Conservation (phyloP, 2,113 vertebrate genomes). For the Mus pahari region DNA sequence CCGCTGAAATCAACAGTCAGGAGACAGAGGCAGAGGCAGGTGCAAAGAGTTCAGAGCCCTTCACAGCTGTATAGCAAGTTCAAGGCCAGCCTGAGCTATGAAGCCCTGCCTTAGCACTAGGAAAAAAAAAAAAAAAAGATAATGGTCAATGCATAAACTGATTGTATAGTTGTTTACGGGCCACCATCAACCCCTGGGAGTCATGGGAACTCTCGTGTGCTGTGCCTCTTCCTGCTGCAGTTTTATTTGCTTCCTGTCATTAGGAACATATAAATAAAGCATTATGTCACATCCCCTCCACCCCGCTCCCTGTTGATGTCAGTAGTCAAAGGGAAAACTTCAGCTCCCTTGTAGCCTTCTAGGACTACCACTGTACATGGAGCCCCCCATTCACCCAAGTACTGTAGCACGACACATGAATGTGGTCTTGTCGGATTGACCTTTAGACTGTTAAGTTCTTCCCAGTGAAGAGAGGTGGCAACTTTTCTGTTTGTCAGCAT, state of each 20-base stretch:
- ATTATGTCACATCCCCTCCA: not conserved
- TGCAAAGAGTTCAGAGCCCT: not conserved
- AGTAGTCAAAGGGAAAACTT: not conserved
- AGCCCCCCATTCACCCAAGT: not conserved
- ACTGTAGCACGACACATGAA: too few species aligned
- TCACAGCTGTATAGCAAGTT: not conserved
- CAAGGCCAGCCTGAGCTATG: not conserved
- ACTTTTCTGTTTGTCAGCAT: constrained; percentile 86
- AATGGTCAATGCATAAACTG: not conserved
- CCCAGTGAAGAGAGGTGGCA: not conserved
- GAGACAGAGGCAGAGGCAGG: not conserved
- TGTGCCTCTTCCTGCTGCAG: not conserved
- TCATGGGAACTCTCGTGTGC: too few species aligned
- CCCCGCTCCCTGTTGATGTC: not conserved
- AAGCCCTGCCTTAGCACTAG: not conserved
- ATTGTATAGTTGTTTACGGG: not conserved
- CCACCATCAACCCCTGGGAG: not conserved
- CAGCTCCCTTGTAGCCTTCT: not conserved
- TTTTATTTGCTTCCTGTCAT: not conserved
- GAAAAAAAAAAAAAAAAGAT: too few species aligned
- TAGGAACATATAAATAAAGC: not conserved
- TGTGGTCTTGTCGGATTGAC: not conserved
- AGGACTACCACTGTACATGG: not conserved
- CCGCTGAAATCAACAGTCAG: not conserved
- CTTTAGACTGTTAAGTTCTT: not conserved